Percentiles rank a stretch among this genome's conserved stretches.
phyloP scores from a whole-genome alignment of 2,888 invertebrate species.

The Drosophila picticornis region DNA sequence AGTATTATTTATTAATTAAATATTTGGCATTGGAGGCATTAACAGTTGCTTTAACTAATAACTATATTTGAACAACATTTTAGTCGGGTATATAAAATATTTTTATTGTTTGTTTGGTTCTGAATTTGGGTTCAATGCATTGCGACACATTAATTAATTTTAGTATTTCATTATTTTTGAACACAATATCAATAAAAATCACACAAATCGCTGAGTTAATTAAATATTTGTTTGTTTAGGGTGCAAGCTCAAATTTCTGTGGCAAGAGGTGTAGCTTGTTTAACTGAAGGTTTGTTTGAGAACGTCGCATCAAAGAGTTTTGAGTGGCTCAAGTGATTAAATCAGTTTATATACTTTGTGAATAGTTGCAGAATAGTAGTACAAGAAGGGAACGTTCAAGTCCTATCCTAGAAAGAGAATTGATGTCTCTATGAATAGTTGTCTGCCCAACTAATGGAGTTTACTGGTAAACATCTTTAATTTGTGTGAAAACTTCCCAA shows the following conservation, averaged over 20 bases:
- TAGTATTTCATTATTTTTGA: conserved; percentile 11
- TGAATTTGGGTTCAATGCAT: conserved; percentile 30
- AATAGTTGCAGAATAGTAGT: neutral
- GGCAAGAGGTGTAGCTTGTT: neutral
- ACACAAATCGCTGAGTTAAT: neutral
- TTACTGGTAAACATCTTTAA: neutral
- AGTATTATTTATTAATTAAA: conserved; percentile 25
- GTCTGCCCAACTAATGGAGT: neutral
- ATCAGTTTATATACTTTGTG: neutral
- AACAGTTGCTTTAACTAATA: neutral
- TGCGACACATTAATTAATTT: conserved; percentile 24
- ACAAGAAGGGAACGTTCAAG: neutral
- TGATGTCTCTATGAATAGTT: neutral
- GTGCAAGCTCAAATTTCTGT: neutral
- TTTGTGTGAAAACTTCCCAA: neutral
- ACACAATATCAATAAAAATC: conserved; percentile 1
- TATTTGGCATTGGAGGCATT: conserved; percentile 6
- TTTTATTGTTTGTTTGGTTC: neutral
- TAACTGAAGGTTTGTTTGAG: neutral
- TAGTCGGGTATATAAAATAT: neutral
- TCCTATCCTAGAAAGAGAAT: neutral
- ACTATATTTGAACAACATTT: neutral
- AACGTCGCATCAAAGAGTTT: neutral
- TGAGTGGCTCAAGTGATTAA: neutral
- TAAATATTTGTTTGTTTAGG: conserved; percentile 19